Conservation (phyloP, 2,797 vertebrate genomes). For the Propithecus perrieri region DNA sequence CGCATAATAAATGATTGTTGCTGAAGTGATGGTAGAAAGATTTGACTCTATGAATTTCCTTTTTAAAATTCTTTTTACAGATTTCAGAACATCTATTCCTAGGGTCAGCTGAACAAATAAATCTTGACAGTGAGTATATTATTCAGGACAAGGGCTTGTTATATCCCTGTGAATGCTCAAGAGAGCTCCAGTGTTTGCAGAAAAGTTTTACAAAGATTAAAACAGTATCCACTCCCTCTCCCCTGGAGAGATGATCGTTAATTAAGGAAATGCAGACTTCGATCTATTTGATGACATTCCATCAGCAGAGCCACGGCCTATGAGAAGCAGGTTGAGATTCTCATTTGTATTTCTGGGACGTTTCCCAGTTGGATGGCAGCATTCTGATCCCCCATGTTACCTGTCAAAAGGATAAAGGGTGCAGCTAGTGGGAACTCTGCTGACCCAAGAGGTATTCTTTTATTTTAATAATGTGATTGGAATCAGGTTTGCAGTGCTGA, state of each 20-base stretch:
- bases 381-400: background rate
- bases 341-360: background rate
- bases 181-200: slow-evolving; percentile 1
- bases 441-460: slow-evolving; percentile 6
- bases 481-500: background rate
- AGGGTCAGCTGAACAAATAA: background rate
- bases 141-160: background rate
- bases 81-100: background rate
- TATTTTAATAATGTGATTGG: slow-evolving; percentile 26
- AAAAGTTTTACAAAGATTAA: slow-evolving; percentile 40
- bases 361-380: background rate
- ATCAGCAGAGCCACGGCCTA: background rate
- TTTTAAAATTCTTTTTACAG: background rate
- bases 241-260: slow-evolving; percentile 6
- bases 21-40: background rate
- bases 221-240: background rate
- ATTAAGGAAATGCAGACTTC: slow-evolving; percentile 53
- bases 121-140: background rate
- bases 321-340: slow-evolving; percentile 3
- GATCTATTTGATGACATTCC: slow-evolving; percentile 25
- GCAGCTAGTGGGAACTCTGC: background rate
- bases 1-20: background rate
- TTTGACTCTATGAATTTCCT: background rate
- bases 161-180: background rate
- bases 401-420: background rate